Conservation (phyloP, 2,797 vertebrate species). For the Ctenochaetus hawaiiensis region DNA sequence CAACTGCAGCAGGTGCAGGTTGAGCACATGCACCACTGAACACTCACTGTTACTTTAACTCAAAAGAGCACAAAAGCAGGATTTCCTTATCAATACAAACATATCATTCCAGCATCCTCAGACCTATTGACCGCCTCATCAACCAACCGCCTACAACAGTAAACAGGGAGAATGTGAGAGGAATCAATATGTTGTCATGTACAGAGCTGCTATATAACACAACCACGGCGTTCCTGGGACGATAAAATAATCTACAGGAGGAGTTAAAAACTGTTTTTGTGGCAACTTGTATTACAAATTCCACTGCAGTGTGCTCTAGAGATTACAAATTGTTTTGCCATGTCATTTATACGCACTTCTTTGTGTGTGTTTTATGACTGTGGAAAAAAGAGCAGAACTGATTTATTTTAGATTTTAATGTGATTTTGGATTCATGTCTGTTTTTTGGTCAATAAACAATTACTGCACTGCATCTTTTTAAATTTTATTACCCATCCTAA, state of each 20-base stretch:
- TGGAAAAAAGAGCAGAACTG: too few relatives aligned
- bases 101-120: conserved; percentile 22
- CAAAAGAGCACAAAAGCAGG: conserved; percentile 45
- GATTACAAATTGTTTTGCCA: too few relatives aligned
- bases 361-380: too few relatives aligned
- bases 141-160: conserved; percentile 9
- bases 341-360: too few relatives aligned
- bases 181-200: conserved; percentile 33
- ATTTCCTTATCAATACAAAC: conserved; percentile 40
- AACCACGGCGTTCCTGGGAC: background rate
- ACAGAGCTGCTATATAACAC: conserved; percentile 5
- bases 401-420: too few relatives aligned
- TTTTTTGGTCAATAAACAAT: background rate
- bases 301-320: too few relatives aligned
- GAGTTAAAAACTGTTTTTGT: background rate
- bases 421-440: background rate
- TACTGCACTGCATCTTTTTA: background rate
- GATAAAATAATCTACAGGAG: conserved; percentile 1
- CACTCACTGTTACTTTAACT: conserved; percentile 46
- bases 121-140: conserved; percentile 51
- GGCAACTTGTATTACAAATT: background rate
- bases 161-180: conserved; percentile 20
- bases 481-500: background rate
- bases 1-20: conserved; percentile 21
- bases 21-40: background rate